phyloP scores from a whole-genome alignment of 2,113 vertebrate species.

The Rhinolophus sinicus region DNA sequence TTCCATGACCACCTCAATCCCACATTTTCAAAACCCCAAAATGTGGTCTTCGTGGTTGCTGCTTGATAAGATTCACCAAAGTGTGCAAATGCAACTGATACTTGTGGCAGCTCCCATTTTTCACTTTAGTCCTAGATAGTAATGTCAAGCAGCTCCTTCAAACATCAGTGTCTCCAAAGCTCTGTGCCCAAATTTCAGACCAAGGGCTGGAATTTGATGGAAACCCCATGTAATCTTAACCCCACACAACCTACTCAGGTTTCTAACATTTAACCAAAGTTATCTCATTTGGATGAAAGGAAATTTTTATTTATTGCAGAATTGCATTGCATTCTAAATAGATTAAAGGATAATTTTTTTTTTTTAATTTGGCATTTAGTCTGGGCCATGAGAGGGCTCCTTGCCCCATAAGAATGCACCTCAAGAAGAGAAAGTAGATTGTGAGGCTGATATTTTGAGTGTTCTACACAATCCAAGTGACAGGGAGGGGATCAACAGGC shows the following conservation, averaged over 20 bases:
- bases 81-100: not conserved
- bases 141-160: constrained; percentile 25
- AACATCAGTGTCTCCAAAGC: constrained; percentile 55
- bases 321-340: not conserved
- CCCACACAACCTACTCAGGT: not conserved
- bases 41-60: not conserved
- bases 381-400: not conserved
- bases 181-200: constrained; percentile 39
- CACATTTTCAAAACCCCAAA: not conserved
- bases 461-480: not conserved
- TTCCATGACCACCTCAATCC: not conserved
- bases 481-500: not conserved
- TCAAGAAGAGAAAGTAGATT: not conserved
- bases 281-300: constrained; percentile 39
- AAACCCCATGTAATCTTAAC: constrained; percentile 13
- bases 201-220: not conserved
- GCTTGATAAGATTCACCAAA: not conserved
- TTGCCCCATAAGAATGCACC: not conserved
- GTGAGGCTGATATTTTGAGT: not conserved
- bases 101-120: constrained; percentile 23
- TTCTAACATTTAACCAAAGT: constrained; percentile 40
- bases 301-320: constrained; percentile 37
- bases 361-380: not conserved
- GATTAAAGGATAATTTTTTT: constrained; percentile 25
- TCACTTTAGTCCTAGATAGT: not conserved